Evolutionary conservation across 1,140 invertebrate genomes (phyloP).

Genomic region (Drosophila arizonae): DNA sequence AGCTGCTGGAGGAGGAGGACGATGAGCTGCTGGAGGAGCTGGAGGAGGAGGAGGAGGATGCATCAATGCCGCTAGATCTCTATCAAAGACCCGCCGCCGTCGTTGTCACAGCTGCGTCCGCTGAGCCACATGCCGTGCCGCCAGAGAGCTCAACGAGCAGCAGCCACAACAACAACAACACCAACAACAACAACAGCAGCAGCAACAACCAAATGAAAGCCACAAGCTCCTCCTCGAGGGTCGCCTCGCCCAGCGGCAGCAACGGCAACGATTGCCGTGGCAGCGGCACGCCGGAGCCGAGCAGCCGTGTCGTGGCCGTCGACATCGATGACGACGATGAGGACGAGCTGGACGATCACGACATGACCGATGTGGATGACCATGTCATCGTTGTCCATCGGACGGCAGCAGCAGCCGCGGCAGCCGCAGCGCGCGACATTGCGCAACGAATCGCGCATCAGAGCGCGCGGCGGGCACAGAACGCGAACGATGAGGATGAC

Average conservation of each 20-base stretch:
- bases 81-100: conserved; percentile 70
- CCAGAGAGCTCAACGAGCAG: conserved; percentile 32
- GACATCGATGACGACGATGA: conserved; percentile 62
- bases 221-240: conserved; percentile 41
- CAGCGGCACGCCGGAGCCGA: conserved; percentile 2
- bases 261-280: conserved; percentile 6
- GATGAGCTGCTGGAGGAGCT: conserved; percentile 50
- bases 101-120: conserved; percentile 30
- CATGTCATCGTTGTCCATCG: conserved; percentile 47
- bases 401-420: conserved; percentile 27
- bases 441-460: conserved; percentile 61
- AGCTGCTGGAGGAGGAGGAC: conserved; percentile 9
- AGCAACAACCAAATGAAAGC: conserved; percentile 49
- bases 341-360: conserved; percentile 17
- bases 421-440: conserved; percentile 53
- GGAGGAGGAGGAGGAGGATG: conserved; percentile 68
- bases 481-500: conserved; percentile 60
- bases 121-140: conserved; percentile 42
- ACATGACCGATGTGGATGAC: conserved; percentile 29
- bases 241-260: conserved; percentile 19
- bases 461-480: conserved; percentile 34
- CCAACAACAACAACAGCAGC: conserved; percentile 20
- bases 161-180: conserved; percentile 34
- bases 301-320: conserved; percentile 44
- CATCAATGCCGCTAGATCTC: conserved; percentile 79